These are phyloP conservation scores for Ormyrus labotus DNA, from an alignment of 2,888 invertebrate species.

Conservation along the genomic window DNA sequence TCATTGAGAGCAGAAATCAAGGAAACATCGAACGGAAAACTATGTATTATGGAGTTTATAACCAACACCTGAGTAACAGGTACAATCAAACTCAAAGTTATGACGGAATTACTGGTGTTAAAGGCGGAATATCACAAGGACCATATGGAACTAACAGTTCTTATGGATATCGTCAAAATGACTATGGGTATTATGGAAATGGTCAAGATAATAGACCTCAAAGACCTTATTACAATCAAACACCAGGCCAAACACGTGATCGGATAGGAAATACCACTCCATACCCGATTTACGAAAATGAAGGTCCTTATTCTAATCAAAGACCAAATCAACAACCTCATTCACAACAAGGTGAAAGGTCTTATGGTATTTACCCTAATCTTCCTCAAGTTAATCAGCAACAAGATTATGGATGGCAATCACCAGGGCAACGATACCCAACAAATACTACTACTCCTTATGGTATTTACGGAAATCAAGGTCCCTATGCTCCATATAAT, in stretches of 20 bases:
- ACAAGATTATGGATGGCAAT: neutral
- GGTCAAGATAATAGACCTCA: slow-evolving; percentile 1
- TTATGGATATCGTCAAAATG: neutral
- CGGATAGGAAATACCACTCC: neutral
- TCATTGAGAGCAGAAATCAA: slow-evolving; percentile 11
- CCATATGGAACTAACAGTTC: neutral
- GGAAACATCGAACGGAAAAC: neutral
- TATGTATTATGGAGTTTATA: neutral
- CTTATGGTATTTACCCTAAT: neutral
- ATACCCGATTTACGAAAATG: no score
- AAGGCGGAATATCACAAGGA: neutral
- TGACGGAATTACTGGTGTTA: neutral
- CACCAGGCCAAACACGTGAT: neutral
- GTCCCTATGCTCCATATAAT: neutral
- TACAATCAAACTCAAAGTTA: neutral
- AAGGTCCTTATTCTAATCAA: neutral
- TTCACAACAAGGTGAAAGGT: neutral
- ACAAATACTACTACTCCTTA: neutral
- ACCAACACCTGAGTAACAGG: neutral
- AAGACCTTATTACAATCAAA: neutral
- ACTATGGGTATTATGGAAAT: neutral
- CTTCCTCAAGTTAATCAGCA: neutral
- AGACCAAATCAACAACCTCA: no score
- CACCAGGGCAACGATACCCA: no score
- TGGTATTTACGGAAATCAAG: neutral